These are phyloP conservation scores for Spatulosminthurus flaviceps DNA, from an alignment of 2,888 invertebrate genomes.

Conservation along the genomic window DNA sequence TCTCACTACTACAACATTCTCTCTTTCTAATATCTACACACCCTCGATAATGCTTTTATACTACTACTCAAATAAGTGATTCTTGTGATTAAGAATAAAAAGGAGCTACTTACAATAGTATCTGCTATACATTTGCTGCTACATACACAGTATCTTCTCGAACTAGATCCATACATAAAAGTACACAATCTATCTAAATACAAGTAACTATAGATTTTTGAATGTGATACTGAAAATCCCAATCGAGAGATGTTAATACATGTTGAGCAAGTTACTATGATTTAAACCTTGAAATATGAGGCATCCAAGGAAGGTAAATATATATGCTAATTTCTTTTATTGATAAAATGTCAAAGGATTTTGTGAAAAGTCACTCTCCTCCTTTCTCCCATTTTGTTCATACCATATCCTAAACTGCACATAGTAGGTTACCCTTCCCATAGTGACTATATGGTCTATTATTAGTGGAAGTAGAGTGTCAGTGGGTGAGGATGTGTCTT, in stretches of 20 bases:
- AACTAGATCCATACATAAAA: too few relatives aligned
- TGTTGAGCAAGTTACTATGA: constrained; percentile 3
- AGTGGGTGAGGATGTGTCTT: too few relatives aligned
- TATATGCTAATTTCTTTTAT: neutral
- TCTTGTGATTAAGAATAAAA: neutral
- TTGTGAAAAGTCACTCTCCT: neutral
- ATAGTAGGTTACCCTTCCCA: too few relatives aligned
- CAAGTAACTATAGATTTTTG: neutral
- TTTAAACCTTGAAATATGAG: constrained; percentile 19
- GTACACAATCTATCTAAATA: neutral
- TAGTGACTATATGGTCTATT: too few relatives aligned
- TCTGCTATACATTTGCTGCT: neutral
- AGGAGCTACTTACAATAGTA: neutral
- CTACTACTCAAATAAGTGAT: neutral
- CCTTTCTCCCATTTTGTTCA: neutral
- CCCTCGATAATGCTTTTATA: neutral
- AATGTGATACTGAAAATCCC: neutral
- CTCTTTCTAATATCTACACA: neutral
- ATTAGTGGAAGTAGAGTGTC: too few relatives aligned
- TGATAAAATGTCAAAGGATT: neutral
- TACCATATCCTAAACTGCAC: too few relatives aligned
- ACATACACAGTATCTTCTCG: too few relatives aligned
- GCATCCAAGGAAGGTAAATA: constrained; percentile 19
- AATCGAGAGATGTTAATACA: neutral
- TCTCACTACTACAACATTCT: neutral